Evolutionary conservation across 2,113 vertebrate genomes (phyloP).

Genomic region (Gavialis gangeticus): DNA sequence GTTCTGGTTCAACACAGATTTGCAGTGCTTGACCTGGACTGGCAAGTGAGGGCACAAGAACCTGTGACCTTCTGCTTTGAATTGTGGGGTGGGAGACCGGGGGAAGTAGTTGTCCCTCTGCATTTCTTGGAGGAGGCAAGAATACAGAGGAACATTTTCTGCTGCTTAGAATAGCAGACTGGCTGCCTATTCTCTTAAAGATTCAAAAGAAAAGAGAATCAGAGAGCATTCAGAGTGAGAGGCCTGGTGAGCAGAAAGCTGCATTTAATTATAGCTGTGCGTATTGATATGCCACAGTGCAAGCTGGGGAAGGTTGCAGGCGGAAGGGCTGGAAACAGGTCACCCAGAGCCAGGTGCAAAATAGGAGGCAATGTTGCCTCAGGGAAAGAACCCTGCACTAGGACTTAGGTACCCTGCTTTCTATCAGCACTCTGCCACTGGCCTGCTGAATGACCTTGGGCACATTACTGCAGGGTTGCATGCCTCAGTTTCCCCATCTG

Average conservation of each 20-base stretch:
- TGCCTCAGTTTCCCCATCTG: neutral
- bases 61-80: neutral
- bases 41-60: neutral
- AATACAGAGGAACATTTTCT: neutral
- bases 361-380: rapidly evolving
- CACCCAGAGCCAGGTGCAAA: neutral
- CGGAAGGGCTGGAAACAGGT: neutral
- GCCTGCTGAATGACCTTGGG: neutral
- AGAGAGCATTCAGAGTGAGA: neutral
- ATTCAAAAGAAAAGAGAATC: neutral
- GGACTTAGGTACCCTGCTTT: neutral
- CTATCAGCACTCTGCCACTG: neutral
- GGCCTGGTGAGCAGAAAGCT: neutral
- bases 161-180: neutral
- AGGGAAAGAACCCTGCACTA: neutral
- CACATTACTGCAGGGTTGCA: neutral
- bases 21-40: neutral
- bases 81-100: neutral
- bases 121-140: neutral
- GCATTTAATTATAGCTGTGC: neutral
- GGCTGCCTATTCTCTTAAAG: neutral
- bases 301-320: neutral
- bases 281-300: neutral
- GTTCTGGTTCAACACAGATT: neutral
- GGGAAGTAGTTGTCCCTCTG: neutral